Conservation (phyloP, 2,113 vertebrate genomes). For the Eulemur macaco region DNA sequence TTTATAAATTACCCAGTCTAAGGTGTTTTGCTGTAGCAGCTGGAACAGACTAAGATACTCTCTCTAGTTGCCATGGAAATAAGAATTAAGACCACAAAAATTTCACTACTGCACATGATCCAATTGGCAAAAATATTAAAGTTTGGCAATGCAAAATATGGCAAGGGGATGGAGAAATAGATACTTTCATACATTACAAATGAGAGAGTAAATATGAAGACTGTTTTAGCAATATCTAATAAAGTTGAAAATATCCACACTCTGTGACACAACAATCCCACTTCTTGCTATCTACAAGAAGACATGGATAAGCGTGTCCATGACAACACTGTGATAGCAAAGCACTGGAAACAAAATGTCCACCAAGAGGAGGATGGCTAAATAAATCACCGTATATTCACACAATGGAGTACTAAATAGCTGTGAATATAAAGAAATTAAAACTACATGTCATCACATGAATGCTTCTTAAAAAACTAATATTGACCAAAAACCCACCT, state of each 20-base stretch:
- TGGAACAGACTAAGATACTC: not conserved
- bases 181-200: not conserved
- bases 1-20: not conserved
- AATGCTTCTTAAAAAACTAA: not conserved
- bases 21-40: not conserved
- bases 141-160: not conserved
- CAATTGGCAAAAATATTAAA: not conserved
- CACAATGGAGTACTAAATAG: not conserved
- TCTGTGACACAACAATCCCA: not conserved
- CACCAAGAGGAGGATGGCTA: not conserved
- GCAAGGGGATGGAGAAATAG: not conserved
- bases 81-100: not conserved
- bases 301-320: not conserved
- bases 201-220: not conserved
- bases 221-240: not conserved
- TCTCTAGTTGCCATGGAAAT: not conserved
- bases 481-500: not conserved
- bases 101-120: not conserved
- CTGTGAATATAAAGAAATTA: not conserved
- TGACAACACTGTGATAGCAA: not conserved
- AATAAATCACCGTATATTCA: not conserved
- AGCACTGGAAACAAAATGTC: not conserved
- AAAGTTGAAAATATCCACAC: not conserved
- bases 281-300: not conserved
- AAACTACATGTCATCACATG: not conserved